A percentile compares a stretch with the other conserved stretches of the same genome.
phyloP scores from a whole-genome alignment of 2,888 invertebrate species.

The Hartigia nigra region DNA sequence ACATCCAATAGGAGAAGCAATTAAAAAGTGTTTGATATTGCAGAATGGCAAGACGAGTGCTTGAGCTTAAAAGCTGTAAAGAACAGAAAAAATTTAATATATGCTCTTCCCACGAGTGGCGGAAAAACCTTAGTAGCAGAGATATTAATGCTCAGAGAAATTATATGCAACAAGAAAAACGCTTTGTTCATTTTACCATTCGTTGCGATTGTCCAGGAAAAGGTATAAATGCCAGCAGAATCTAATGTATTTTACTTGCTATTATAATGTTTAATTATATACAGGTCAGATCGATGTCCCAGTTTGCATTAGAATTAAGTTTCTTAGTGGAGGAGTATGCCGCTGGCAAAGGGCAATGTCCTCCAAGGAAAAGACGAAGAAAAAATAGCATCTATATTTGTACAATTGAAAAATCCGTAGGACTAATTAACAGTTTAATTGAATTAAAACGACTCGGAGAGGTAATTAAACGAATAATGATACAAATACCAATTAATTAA shows the following conservation, averaged over 20 bases:
- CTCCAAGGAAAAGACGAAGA: conserved; percentile 83
- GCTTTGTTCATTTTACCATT: conserved; percentile 92
- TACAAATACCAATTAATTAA: not conserved
- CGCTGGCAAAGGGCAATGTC: conserved; percentile 84
- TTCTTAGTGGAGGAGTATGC: conserved; percentile 97
- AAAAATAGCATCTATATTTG: conserved; percentile 88
- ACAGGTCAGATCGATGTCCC: conserved; percentile 84
- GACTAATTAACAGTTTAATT: conserved; percentile 86
- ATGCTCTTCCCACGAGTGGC: conserved; percentile 95
- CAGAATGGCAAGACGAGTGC: conserved; percentile 97
- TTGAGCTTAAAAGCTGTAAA: conserved; percentile 80
- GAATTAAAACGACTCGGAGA: conserved; percentile 77
- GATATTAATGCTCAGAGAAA: conserved; percentile 88
- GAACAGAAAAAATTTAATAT: conserved; percentile 84
- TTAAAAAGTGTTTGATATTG: conserved; percentile 38
- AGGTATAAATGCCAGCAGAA: conserved; percentile 70
- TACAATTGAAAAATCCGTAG: conserved; percentile 94
- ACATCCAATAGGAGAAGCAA: not conserved
- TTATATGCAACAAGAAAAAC: conserved; percentile 83
- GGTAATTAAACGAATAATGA: conserved; percentile 31
- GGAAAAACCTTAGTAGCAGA: conserved; percentile 98
- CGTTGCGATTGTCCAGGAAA: conserved; percentile 97
- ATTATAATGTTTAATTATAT: conserved; percentile 37
- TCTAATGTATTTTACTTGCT: not conserved
- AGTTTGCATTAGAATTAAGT: conserved; percentile 87